Percentiles rank a stretch among this genome's conserved stretches.
phyloP scores from a whole-genome alignment of 1,140 invertebrate species.

The Neodiprion virginianus region DNA sequence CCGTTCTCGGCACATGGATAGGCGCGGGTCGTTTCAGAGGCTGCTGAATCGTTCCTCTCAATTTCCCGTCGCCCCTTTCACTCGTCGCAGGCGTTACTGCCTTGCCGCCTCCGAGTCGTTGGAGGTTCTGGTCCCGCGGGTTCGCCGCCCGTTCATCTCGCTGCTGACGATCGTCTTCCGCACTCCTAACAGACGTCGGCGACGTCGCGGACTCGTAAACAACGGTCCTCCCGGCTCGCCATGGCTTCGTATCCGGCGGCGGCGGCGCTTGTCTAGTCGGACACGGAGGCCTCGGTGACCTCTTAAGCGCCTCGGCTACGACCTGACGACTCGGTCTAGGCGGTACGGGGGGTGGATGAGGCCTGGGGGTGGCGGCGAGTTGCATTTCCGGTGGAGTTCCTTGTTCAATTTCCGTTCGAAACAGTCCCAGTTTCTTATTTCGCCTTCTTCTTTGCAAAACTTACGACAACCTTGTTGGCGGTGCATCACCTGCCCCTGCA shows the following conservation, averaged over 20 bases:
- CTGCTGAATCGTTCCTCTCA: background rate
- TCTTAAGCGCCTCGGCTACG: slow-evolving; percentile 73
- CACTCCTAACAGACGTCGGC: background rate
- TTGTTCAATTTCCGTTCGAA: background rate
- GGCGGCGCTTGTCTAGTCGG: slow-evolving; percentile 60
- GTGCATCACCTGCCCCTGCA: no score
- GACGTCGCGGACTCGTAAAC: slow-evolving; percentile 37
- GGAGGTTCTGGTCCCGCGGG: background rate
- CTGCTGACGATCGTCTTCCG: slow-evolving; percentile 1
- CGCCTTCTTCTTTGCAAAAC: no score
- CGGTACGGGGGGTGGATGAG: slow-evolving; percentile 75
- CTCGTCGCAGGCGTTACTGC: background rate
- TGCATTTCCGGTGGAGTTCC: slow-evolving; percentile 41
- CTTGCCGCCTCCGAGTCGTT: slow-evolving; percentile 4
- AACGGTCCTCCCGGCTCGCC: slow-evolving; percentile 48
- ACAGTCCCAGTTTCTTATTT: no score
- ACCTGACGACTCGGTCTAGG: slow-evolving; percentile 73
- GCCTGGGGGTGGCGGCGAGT: slow-evolving; percentile 49
- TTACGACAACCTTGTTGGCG: no score
- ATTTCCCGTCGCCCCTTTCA: background rate
- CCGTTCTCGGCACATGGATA: background rate
- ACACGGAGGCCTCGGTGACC: slow-evolving; percentile 64
- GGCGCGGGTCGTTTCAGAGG: no score
- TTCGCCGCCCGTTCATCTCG: slow-evolving; percentile 16
- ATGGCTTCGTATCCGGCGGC: slow-evolving; percentile 57